A percentile compares a stretch with the other conserved stretches of the same genome.
Conservation (phyloP, 2,113 vertebrate species). For the Hippocampus zosterae region DNA sequence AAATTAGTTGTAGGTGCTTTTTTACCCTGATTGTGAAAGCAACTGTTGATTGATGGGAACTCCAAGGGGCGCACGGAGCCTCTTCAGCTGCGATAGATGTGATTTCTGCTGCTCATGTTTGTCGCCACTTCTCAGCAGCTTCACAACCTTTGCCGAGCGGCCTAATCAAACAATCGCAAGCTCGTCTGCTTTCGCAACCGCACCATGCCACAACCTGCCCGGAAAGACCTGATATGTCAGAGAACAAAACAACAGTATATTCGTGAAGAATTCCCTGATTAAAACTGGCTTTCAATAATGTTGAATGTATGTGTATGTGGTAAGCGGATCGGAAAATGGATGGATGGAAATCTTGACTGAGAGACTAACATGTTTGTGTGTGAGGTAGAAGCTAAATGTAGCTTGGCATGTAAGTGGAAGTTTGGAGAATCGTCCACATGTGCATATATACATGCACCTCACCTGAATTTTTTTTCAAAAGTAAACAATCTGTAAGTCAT, state of each 20-base stretch:
- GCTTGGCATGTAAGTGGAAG: no score
- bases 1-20: conserved; percentile 28
- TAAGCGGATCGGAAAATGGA: neutral
- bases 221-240: conserved; percentile 10
- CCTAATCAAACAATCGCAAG: conserved; percentile 20
- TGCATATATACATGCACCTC: no score
- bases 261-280: conserved; percentile 11
- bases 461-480: no score
- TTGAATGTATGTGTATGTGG: neutral
- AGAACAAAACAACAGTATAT: conserved; percentile 2
- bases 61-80: conserved; percentile 24
- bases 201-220: conserved; percentile 21
- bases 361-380: no score
- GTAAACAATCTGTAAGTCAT: no score
- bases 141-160: conserved; percentile 11
- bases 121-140: conserved; percentile 28
- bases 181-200: conserved; percentile 14
- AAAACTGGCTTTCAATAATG: conserved; percentile 5
- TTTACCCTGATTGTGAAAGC: conserved; percentile 25
- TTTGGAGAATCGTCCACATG: no score
- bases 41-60: conserved; percentile 39
- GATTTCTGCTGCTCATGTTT: conserved; percentile 35
- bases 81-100: conserved; percentile 20
- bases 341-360: no score
- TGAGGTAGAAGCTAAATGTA: no score